Base-by-base conservation (phyloP, 2,113 vertebrate genomes). In the Sorex fumeus region DNA sequence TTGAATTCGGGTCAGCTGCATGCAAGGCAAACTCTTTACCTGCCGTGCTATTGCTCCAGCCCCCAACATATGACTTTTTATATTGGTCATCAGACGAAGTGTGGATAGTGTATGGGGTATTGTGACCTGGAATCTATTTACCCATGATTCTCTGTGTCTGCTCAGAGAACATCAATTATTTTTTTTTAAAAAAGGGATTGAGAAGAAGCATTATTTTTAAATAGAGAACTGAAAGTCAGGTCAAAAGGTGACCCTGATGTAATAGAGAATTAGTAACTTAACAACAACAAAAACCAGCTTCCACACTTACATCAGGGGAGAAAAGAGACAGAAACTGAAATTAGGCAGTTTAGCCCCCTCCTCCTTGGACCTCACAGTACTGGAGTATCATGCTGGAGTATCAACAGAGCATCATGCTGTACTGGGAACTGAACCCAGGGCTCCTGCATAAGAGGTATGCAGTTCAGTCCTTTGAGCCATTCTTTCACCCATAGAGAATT, bases 161-260 rank as follows among this genome's bases (percentile, higher is more conserved):
- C 50, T 28, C 76, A 27, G 92, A 64, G 83, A 1, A 32, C 6
- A 75, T 1, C 3, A 77, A 6, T 89, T 81, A 79, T 40, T 40
- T 89, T 81, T 76, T 40, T 40, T 83, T 82, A 70, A 91, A 84
- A 79, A 92, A 76, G 1, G 71, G 32, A 34, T 87, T 74, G 28
- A 76, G 84, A 25, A 80, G 67, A 79, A 16, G 45, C 77, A 88
- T 67, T 67, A 8, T 84, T 84, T 76, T 53, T 53, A 53, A 15
- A 53, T 53, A 53, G 36, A 66, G 32, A 93, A 27, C 43, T 32
- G 18, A 62, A 87, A 89, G 72, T 53, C 18, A 53, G 21, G 10
- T 30, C 23, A 45, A 83, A 76, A 53, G 21, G 1, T 15, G 27
- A 70, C 30, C 23, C 13, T 90, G 23, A 62, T 19, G 23, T 76